Conservation (phyloP, 2,888 invertebrate genomes). For the Diadegma fenestrale region DNA sequence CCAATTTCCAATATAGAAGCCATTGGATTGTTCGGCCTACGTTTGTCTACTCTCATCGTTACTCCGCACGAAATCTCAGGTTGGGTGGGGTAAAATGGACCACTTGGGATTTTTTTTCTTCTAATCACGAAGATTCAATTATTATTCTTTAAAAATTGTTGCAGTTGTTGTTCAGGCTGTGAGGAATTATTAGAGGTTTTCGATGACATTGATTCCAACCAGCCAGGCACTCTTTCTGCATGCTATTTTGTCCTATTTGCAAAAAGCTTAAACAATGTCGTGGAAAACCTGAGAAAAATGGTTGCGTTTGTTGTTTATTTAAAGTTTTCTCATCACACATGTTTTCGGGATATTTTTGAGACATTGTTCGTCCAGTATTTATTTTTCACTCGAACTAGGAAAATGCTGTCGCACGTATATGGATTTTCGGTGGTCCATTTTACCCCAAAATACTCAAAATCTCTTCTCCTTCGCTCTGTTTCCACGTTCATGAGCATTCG, state of each 20-base stretch:
- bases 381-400: background rate
- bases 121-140: background rate
- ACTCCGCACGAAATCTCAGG: background rate
- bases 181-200: too few relatives aligned
- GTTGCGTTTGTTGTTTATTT: background rate
- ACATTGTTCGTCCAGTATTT: background rate
- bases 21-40: conserved; percentile 53
- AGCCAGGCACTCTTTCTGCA: too few relatives aligned
- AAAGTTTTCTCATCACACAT: background rate
- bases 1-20: conserved; percentile 51
- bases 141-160: too few relatives aligned
- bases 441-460: conserved; percentile 15
- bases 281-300: too few relatives aligned
- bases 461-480: conserved; percentile 15
- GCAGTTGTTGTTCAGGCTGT: too few relatives aligned
- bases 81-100: background rate
- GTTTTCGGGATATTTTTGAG: background rate
- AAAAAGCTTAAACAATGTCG: too few relatives aligned
- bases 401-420: background rate
- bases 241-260: too few relatives aligned
- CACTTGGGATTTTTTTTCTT: background rate
- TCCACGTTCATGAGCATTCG: conserved; percentile 24
- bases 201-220: too few relatives aligned
- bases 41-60: conserved; percentile 9
- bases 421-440: background rate